These are phyloP conservation scores for Muschampia plurimacula DNA, from an alignment of 2,888 invertebrate species.

Conservation along the genomic window DNA sequence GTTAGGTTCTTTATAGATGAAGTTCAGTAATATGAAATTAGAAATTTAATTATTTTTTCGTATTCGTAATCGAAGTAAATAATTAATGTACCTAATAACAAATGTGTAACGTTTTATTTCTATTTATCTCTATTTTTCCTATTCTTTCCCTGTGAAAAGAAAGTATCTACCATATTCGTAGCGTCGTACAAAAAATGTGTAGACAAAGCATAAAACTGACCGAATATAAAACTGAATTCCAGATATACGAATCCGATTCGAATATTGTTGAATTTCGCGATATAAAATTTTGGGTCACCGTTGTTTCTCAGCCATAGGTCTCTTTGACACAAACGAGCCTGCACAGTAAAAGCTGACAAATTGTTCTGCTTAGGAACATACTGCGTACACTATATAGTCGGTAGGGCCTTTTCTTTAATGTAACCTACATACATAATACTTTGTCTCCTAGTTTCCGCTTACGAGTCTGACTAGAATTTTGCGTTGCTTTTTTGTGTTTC, in stretches of 20 bases:
- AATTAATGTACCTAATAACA: too few species aligned
- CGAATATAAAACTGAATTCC: neutral
- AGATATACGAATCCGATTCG: neutral
- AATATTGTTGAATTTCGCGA: conserved; percentile 1
- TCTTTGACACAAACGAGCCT: neutral
- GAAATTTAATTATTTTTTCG: too few species aligned
- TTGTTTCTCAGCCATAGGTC: neutral
- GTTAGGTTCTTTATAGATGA: too few species aligned
- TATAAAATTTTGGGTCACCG: conserved; percentile 9
- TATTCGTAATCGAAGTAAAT: too few species aligned
- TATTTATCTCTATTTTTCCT: too few species aligned
- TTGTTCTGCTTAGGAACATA: conserved; percentile 20
- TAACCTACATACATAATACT: conserved; percentile 23
- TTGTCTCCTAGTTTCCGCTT: conserved; percentile 27
- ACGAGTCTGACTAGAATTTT: neutral
- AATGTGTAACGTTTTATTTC: too few species aligned
- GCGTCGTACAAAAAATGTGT: neutral
- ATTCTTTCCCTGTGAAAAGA: too few species aligned
- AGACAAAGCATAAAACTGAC: neutral
- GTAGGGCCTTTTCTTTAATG: conserved; percentile 34
- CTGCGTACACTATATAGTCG: conserved; percentile 17
- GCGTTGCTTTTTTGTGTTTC: neutral
- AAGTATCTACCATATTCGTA: neutral
- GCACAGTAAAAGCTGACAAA: conserved; percentile 21
- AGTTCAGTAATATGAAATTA: too few species aligned